Evolutionary conservation across 2,113 vertebrate species (phyloP).

Genomic region (Taurulus bubalis): DNA sequence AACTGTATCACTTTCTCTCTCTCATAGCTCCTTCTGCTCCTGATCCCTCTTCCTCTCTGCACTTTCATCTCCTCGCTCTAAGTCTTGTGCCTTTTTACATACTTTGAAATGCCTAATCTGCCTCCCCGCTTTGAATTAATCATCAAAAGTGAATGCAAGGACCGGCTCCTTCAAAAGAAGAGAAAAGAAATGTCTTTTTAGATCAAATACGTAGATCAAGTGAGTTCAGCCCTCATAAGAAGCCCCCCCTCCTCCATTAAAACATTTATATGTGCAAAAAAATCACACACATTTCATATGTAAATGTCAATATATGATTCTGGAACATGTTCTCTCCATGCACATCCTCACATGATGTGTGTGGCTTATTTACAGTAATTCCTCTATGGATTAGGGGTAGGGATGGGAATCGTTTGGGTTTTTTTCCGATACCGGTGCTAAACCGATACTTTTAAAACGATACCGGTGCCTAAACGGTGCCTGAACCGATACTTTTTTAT

Average conservation of each 20-base stretch:
- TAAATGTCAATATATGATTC: slow-evolving; percentile 29
- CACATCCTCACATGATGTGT: slow-evolving; percentile 11
- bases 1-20: slow-evolving; percentile 50
- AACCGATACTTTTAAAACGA: too few relatives aligned
- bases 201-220: slow-evolving; percentile 36
- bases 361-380: slow-evolving; percentile 44
- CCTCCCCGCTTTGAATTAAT: slow-evolving; percentile 64
- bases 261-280: slow-evolving; percentile 30
- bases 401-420: too few relatives aligned
- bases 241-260: not conserved
- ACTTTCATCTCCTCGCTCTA: slow-evolving; percentile 60
- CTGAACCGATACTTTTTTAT: too few relatives aligned
- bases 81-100: slow-evolving; percentile 47
- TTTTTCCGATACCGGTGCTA: too few relatives aligned
- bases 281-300: slow-evolving; percentile 4
- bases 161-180: slow-evolving; percentile 20
- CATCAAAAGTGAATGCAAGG: slow-evolving; percentile 57
- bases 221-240: slow-evolving; percentile 10
- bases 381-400: slow-evolving; percentile 31
- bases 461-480: too few relatives aligned
- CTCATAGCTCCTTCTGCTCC: slow-evolving; percentile 3
- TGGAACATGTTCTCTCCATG: not conserved
- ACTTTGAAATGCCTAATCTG: slow-evolving; percentile 69
- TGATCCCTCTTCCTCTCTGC: slow-evolving; percentile 40
- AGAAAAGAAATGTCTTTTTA: slow-evolving; percentile 46